Evolutionary conservation across 1,140 invertebrate genomes (phyloP).

Genomic region (Archivesica marissinica): DNA sequence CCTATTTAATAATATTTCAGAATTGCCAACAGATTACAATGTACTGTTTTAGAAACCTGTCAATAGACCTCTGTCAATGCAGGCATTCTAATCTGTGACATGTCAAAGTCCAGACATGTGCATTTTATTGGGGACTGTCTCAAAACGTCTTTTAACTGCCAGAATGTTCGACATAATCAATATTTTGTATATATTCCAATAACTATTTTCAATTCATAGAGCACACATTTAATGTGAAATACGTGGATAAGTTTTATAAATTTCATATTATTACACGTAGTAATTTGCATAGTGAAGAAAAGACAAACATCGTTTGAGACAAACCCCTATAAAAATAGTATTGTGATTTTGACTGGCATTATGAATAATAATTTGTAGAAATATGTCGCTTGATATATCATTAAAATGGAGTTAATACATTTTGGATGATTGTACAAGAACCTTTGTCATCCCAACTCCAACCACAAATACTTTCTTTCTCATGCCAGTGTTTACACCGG

Average conservation of each 20-base stretch:
- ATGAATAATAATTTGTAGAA: no score
- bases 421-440: slow-evolving; percentile 79
- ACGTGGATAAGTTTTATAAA: no score
- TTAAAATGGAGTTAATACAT: no score
- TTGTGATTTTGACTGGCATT: no score
- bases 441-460: slow-evolving; percentile 98
- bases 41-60: neutral
- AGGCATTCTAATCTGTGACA: slow-evolving; percentile 19
- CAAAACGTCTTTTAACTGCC: slow-evolving; percentile 8
- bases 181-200: no score
- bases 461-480: slow-evolving; percentile 91
- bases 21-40: no score
- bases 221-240: no score
- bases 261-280: no score
- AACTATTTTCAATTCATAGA: no score
- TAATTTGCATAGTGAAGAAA: no score
- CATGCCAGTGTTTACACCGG: slow-evolving; percentile 43
- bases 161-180: no score
- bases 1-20: neutral
- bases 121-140: neutral
- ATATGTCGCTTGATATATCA: no score
- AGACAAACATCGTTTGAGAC: neutral
- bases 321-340: neutral
- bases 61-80: neutral
- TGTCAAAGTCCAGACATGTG: slow-evolving; percentile 37